These are phyloP conservation scores for Opisthocomus hoazin DNA, from an alignment of 2,113 vertebrate genomes.

Conservation along the genomic window DNA sequence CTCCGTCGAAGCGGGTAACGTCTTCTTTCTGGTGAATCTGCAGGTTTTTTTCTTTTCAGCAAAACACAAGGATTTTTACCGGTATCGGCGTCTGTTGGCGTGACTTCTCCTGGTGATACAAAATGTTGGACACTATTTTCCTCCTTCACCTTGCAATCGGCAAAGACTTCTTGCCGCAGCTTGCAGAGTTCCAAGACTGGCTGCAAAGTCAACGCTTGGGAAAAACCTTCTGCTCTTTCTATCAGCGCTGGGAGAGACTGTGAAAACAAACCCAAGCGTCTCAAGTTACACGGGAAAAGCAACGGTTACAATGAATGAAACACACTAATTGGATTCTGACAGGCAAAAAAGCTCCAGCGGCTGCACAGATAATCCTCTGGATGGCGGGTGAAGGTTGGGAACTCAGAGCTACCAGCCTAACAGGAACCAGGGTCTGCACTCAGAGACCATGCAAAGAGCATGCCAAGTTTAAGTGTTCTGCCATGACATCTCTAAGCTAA, in stretches of 20 bases:
- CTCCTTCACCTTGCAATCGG: neutral
- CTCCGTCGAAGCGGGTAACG: slow-evolving; percentile 62
- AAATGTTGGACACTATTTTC: neutral
- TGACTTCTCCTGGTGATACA: slow-evolving; percentile 51
- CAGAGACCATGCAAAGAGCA: neutral
- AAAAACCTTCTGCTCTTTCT: slow-evolving; percentile 83
- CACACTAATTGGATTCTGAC: neutral
- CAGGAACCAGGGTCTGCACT: neutral
- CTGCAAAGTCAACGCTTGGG: slow-evolving; percentile 74
- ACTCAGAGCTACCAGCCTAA: neutral
- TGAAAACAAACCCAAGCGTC: slow-evolving; percentile 2
- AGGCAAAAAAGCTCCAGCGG: neutral
- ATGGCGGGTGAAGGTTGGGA: neutral
- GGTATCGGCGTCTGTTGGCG: slow-evolving; percentile 32
- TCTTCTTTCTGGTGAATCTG: slow-evolving; percentile 6
- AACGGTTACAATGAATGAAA: neutral
- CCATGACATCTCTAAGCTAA: neutral
- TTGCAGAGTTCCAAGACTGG: slow-evolving; percentile 71
- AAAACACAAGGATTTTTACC: slow-evolving; percentile 7
- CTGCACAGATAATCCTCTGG: neutral
- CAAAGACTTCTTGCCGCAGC: slow-evolving; percentile 74
- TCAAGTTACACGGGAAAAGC: neutral
- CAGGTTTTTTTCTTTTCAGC: slow-evolving; percentile 46
- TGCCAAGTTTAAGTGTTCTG: neutral
- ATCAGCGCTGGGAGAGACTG: slow-evolving; percentile 80